Conservation (phyloP, 2,888 invertebrate genomes). For the Dolomedes plantarius region DNA sequence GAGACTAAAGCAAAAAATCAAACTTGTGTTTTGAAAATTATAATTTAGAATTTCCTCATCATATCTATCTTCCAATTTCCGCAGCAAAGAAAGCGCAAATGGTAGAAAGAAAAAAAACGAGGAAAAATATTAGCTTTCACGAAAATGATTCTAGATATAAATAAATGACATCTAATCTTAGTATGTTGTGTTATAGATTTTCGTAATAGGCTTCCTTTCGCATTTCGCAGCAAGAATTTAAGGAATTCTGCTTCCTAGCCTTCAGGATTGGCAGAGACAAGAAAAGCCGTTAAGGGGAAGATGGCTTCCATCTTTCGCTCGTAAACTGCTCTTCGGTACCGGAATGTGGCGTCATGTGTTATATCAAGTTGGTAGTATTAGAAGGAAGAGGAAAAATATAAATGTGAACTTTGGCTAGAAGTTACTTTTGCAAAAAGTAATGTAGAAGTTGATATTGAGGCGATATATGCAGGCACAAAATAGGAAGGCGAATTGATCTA, state of each 20-base stretch:
- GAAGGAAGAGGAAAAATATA: background rate
- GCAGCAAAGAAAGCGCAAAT: too few relatives aligned
- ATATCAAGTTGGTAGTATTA: background rate
- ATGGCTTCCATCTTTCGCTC: background rate
- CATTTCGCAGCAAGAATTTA: background rate
- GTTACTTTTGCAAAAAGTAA: too few relatives aligned
- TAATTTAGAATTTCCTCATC: too few relatives aligned
- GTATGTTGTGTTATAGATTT: background rate
- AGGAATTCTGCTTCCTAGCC: background rate
- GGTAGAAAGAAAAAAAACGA: too few relatives aligned
- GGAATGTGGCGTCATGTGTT: slow-evolving; percentile 1
- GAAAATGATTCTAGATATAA: background rate
- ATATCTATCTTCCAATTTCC: too few relatives aligned
- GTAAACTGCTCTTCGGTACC: background rate
- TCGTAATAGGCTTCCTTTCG: background rate
- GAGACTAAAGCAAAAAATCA: too few relatives aligned
- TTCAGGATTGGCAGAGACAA: background rate
- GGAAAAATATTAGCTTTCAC: too few relatives aligned
- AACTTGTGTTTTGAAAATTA: too few relatives aligned
- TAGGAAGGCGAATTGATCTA: too few relatives aligned
- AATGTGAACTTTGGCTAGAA: background rate
- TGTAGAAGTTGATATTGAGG: too few relatives aligned
- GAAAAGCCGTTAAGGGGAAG: background rate
- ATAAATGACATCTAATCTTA: background rate
- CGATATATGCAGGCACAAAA: too few relatives aligned